These are phyloP conservation scores for Bovichtus diacanthus DNA, from an alignment of 2,797 vertebrate species.

Conservation along the genomic window DNA sequence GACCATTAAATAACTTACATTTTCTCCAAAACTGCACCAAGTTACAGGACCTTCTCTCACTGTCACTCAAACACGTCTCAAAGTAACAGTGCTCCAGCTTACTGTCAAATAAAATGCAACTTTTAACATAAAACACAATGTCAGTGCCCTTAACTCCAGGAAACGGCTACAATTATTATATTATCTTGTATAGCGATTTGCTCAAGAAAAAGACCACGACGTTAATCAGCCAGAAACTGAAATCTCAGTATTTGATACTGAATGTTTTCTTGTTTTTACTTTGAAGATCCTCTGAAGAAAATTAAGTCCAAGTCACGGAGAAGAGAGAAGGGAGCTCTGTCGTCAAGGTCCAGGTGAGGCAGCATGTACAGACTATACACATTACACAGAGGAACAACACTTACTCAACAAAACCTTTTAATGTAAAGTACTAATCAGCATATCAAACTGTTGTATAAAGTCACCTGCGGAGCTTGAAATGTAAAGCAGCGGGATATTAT, in stretches of 20 bases:
- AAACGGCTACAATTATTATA: neutral
- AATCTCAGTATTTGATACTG: neutral
- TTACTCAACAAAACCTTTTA: neutral
- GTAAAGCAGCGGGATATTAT: neutral
- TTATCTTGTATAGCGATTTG: too few relatives aligned
- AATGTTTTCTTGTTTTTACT: conserved; percentile 19
- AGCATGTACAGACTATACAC: neutral
- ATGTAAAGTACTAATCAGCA: neutral
- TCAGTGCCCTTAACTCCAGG: neutral
- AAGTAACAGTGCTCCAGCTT: too few relatives aligned
- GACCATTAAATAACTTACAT: too few relatives aligned
- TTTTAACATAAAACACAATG: neutral
- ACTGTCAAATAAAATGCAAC: too few relatives aligned
- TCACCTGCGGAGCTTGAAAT: neutral
- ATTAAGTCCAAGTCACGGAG: neutral
- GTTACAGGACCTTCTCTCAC: too few relatives aligned
- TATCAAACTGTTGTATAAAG: neutral
- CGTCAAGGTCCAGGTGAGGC: conserved; percentile 19
- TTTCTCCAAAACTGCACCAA: too few relatives aligned
- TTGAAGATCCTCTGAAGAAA: conserved; percentile 17
- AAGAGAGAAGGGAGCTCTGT: neutral
- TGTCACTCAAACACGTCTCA: too few relatives aligned
- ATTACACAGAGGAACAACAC: neutral
- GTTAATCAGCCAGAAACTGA: neutral
- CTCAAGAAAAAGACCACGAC: neutral